phyloP scores from a whole-genome alignment of 2,797 vertebrate species.

The Thamnophis elegans region DNA sequence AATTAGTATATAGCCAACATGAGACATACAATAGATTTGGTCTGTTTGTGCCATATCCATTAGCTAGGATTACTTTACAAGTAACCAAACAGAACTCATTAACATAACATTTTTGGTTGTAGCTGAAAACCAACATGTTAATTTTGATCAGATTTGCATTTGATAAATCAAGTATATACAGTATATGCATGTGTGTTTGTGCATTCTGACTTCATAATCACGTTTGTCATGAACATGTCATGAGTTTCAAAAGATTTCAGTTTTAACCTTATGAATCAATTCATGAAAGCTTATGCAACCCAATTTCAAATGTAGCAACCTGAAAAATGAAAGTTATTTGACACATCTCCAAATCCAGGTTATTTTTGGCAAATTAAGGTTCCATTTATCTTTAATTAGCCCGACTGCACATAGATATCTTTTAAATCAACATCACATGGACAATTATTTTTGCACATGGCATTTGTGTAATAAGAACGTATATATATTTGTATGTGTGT shows the following conservation, averaged over 20 bases:
- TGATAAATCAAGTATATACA: not conserved
- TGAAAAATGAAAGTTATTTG: not conserved
- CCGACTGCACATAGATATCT: not conserved
- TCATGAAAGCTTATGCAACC: not conserved
- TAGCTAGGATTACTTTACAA: not conserved
- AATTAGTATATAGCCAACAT: not conserved
- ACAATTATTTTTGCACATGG: conserved; percentile 4
- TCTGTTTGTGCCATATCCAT: not conserved
- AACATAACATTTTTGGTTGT: not conserved
- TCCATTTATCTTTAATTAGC: conserved; percentile 22
- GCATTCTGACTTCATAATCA: not conserved
- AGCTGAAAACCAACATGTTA: not conserved
- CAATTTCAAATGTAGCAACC: not conserved
- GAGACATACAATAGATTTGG: not conserved
- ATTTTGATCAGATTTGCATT: not conserved
- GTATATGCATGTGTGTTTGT: not conserved
- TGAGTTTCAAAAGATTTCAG: not conserved
- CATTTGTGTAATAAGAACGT: not conserved
- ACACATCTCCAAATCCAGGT: not conserved
- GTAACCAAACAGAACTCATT: not conserved
- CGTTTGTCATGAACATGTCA: not conserved
- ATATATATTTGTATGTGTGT: not conserved
- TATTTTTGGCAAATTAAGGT: conserved; percentile 5
- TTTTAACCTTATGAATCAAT: not conserved
- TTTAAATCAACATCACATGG: not conserved